A percentile compares a stretch with the other conserved stretches of the same genome.
phyloP scores from a whole-genome alignment of 2,113 vertebrate genomes.

The Nematolebias whitei region DNA sequence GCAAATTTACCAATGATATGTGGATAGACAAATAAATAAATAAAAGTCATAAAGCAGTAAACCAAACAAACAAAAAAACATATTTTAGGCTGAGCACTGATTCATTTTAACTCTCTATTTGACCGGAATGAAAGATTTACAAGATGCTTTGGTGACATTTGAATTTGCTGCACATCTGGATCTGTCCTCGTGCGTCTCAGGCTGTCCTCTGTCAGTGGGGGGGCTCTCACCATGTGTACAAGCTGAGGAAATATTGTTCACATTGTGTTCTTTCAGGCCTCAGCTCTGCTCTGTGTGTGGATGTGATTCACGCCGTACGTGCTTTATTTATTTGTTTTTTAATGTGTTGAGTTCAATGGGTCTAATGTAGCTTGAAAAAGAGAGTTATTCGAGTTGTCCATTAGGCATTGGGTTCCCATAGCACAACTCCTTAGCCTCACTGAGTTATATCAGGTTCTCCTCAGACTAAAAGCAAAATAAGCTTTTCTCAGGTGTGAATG shows the following conservation, averaged over 20 bases:
- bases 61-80: no score
- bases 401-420: slow-evolving; percentile 22
- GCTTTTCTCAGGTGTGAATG: slow-evolving; percentile 35
- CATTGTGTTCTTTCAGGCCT: slow-evolving; percentile 38
- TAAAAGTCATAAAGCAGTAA: no score
- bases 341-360: slow-evolving; percentile 19
- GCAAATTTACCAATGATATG: no score
- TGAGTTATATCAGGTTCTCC: slow-evolving; percentile 37
- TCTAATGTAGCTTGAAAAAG: slow-evolving; percentile 33
- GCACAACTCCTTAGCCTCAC: slow-evolving; percentile 26
- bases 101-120: no score
- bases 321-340: no score
- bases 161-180: slow-evolving; percentile 50
- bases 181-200: slow-evolving; percentile 8
- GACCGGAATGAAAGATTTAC: no score
- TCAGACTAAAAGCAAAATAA: slow-evolving; percentile 33
- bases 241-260: slow-evolving; percentile 56
- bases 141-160: no score
- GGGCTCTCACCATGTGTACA: slow-evolving; percentile 52
- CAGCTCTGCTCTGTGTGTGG: slow-evolving; percentile 10
- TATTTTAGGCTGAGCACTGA: no score
- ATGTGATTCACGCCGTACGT: no score
- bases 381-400: slow-evolving; percentile 25
- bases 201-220: slow-evolving; percentile 31
- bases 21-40: no score